Evolutionary conservation across 1,140 invertebrate species (phyloP), one percentile per base, ranked within the genome.

Genomic region (Chionoecetes opilio): DNA sequence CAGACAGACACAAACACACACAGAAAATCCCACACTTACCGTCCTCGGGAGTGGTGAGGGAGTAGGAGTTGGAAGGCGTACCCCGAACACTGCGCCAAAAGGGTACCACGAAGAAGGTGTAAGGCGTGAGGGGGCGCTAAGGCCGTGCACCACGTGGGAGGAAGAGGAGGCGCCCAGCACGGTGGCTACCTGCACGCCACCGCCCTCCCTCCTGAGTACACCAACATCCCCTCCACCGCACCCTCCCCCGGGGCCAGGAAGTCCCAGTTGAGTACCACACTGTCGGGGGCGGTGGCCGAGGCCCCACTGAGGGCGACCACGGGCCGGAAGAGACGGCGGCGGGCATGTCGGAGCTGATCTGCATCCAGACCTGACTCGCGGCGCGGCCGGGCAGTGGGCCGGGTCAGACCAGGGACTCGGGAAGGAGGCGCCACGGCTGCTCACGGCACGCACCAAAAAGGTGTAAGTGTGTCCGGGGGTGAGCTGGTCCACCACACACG

Each of bases 41-140:
- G 97, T 98, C 98, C 97, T 98, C 98, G 91, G 98, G 97, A 75
- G 98, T 98, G 97, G 98, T 97, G 29, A 98, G 97, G 63, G 97
- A 97, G 96, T 97, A 97, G 14, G 98, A 98, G 97, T 98, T 98
- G 0, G 98, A 98, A 34, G 98, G 98, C 96, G 98, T 97, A 92
- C 98, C 98, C 97, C 98, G 98, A 96, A 98, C 97, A 96, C 97
- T 98, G 97, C 98, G 98, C 97, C 98, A 98, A 97, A 98, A 98
- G 94, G 98, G 98, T 95, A 98, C 97, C 93, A 98, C 97, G 97
- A 98, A 98, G 97, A 98, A 98, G 97, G 98, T 98, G 97, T 98
- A 98, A 96, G 97, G 97, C 84, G 98, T 97, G 97, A 95, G 93
- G 32, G 96, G 96, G 5, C 53, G 41, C 82, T n/a, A n/a, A 96